Conservation (phyloP, 2,797 vertebrate species). For the Gymnocypris eckloni region DNA sequence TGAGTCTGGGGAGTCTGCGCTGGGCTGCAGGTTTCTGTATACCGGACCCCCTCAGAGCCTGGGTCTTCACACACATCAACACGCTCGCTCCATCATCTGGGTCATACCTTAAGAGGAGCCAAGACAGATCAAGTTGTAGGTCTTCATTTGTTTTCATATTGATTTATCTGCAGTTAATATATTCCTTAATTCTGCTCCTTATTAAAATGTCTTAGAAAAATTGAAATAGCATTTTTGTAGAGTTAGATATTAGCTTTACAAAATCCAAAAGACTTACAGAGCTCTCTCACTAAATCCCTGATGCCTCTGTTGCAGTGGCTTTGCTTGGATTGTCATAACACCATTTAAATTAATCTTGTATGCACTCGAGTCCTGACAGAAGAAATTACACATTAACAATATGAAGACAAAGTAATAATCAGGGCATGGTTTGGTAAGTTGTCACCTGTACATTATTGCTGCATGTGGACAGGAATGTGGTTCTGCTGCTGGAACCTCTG, state of each 20-base stretch:
- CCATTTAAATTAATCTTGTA: slow-evolving; percentile 79
- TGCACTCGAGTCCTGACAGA: slow-evolving; percentile 69
- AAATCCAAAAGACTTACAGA: slow-evolving; percentile 73
- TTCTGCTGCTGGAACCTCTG: slow-evolving; percentile 74
- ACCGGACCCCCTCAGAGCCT: slow-evolving; percentile 62
- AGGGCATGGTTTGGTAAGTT: slow-evolving; percentile 18
- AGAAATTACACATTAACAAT: slow-evolving; percentile 1
- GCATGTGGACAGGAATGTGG: slow-evolving; percentile 66
- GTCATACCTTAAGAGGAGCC: slow-evolving; percentile 71
- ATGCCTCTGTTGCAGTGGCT: slow-evolving; percentile 83
- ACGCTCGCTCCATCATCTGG: slow-evolving; percentile 71
- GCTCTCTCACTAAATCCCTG: slow-evolving; percentile 69
- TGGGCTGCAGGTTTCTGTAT: slow-evolving; percentile 71
- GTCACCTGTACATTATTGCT: slow-evolving; percentile 75
- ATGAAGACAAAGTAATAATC: neutral
- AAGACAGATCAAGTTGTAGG: slow-evolving; percentile 31
- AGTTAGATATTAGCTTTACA: slow-evolving; percentile 34
- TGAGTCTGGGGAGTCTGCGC: slow-evolving; percentile 75
- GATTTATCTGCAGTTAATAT: slow-evolving; percentile 26
- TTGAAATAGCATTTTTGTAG: slow-evolving; percentile 22
- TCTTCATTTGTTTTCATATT: slow-evolving; percentile 30
- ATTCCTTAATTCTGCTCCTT: neutral
- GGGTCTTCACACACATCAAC: slow-evolving; percentile 52
- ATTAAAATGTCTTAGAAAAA: neutral
- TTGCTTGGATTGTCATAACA: slow-evolving; percentile 87